phyloP scores from a whole-genome alignment of 1,140 invertebrate species.

The Microvelia longipes region DNA sequence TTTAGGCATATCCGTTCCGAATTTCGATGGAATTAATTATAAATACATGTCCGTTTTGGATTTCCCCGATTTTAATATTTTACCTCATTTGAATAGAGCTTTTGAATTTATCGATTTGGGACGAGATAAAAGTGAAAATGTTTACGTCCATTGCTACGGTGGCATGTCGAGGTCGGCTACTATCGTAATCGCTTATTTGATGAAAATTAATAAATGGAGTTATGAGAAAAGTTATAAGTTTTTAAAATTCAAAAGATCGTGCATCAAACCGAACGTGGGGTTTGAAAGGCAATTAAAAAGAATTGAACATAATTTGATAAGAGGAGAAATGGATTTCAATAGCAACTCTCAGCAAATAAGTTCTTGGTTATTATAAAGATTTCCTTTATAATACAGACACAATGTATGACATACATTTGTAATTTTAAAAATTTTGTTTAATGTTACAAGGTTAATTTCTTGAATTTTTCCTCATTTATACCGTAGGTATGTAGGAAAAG shows the following conservation, averaged over 20 bases:
- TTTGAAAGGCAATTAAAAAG: constrained; percentile 38
- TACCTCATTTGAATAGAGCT: constrained; percentile 34
- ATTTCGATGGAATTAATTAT: constrained; percentile 32
- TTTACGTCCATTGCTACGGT: constrained; percentile 82
- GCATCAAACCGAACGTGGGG: constrained; percentile 61
- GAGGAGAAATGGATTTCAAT: no score
- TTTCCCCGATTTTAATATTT: constrained; percentile 48
- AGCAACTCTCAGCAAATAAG: no score
- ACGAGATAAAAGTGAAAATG: constrained; percentile 37
- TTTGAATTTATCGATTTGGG: constrained; percentile 39
- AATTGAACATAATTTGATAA: no score
- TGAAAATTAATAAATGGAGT: constrained; percentile 42
- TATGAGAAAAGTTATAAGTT: constrained; percentile 52
- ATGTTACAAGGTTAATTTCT: no score
- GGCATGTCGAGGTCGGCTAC: constrained; percentile 72
- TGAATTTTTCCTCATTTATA: no score
- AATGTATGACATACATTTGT: no score
- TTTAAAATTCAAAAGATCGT: constrained; percentile 47
- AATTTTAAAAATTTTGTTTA: no score
- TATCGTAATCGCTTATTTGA: constrained; percentile 68
- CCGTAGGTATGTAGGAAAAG: no score
- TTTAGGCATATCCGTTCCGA: constrained; percentile 42
- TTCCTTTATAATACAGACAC: no score
- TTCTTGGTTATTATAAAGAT: no score
- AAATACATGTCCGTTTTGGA: constrained; percentile 48